Evolutionary conservation across 2,888 invertebrate genomes (phyloP), one percentile per base, ranked within the genome.

Genomic region (Habrosyne pyritoides): DNA sequence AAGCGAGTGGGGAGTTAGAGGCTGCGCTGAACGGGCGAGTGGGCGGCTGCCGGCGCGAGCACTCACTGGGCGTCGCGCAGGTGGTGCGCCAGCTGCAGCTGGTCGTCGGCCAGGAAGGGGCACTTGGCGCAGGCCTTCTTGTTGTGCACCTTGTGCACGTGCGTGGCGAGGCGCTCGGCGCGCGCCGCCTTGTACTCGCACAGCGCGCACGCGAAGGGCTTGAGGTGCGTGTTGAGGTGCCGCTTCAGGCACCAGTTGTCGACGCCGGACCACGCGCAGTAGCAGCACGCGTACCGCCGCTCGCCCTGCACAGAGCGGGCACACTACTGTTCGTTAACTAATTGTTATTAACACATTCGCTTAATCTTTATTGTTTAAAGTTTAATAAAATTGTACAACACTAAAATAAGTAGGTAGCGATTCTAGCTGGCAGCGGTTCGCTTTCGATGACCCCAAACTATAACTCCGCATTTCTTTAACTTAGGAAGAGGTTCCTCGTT

Each of bases 111-210:
- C 63, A 98, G 93, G 89, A 96, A 98, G 71, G 95, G 95, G 84
- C 98, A 98, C 87, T 97, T 96, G 74, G 96, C 96, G 89, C 98
- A 98, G 30, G 97, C 96, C 74, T 97, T 94, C 87, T 97, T 97
- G 87, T 97, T 97, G 90, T 98, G 98, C 63, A 98, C 98, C 88
- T 98, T 98, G 67, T 97, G 93, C 53, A 98, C 97, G 88, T 98
- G 98, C 7, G 98, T 98, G 62, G 97, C 96, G 60, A 98, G 93
- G 55, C 98, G 94, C 89, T 98, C 98, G 51, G 97, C 97, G 70
- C 98, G 94, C 56, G 98, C 98, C 57, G 98, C 98, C 93, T 98
- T 98, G 91, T 98, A 98, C 86, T 98, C 98, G 90, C 98, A 98
- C 54, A 98, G 93, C 71, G 96, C 95, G 86, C 98, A 98, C 55